A percentile compares a stretch with the other conserved stretches of the same genome.
These are phyloP conservation scores for Sebastes goodei DNA, from an alignment of 2,797 vertebrate species.

Conservation along the genomic window DNA sequence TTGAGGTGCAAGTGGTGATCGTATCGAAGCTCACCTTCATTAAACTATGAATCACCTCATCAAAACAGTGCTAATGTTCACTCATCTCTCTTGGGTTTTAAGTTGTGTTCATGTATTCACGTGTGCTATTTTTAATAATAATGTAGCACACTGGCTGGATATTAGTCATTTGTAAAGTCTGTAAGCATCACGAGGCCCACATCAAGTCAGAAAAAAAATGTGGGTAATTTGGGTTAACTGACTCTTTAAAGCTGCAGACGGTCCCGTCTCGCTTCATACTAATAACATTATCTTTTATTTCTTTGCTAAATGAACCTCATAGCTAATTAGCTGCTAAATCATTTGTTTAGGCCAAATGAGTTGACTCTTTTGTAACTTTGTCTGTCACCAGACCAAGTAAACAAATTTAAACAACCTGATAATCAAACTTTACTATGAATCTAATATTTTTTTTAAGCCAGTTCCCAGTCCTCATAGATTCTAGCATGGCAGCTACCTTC, in stretches of 20 bases:
- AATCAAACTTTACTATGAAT: not conserved
- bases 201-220: not conserved
- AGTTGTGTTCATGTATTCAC: constrained; percentile 2
- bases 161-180: not conserved
- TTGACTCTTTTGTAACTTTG: not conserved
- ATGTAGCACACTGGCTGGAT: not conserved
- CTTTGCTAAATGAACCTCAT: not conserved
- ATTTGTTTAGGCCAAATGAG: not conserved
- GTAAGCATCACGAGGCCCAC: not conserved
- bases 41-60: constrained; percentile 40
- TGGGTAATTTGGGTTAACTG: not conserved
- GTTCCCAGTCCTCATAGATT: not conserved
- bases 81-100: constrained; percentile 19
- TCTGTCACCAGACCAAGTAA: not conserved
- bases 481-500: not conserved
- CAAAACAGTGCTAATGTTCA: constrained; percentile 31
- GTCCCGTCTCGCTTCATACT: rapidly evolving
- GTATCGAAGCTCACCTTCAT: constrained; percentile 40
- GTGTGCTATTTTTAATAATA: constrained; percentile 2
- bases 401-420: not conserved
- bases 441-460: not conserved
- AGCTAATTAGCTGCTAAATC: not conserved
- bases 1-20: constrained; percentile 30
- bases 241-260: not conserved
- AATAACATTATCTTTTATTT: not conserved